Conservation (phyloP, 2,888 invertebrate species). For the Cheilosia grossa region DNA sequence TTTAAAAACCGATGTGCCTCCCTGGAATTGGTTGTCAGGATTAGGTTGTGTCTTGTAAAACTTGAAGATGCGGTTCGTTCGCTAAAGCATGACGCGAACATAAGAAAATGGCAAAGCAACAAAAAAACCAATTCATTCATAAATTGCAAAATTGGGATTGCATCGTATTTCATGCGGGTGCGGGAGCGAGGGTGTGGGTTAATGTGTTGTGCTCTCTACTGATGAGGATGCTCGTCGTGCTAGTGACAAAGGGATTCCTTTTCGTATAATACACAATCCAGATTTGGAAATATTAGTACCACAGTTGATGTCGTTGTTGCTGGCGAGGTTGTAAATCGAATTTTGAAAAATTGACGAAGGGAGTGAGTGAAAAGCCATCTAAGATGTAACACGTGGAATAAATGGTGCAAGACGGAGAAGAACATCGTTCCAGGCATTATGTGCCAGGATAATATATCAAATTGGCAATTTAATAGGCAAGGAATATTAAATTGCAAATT, state of each 20-base stretch:
- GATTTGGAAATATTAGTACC: constrained; percentile 3
- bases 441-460: constrained; percentile 47
- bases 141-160: constrained; percentile 60
- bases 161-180: constrained; percentile 59
- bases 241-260: background rate
- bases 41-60: constrained; percentile 41
- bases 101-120: background rate
- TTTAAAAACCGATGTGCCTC: constrained; percentile 17
- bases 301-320: constrained; percentile 55
- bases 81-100: constrained; percentile 49
- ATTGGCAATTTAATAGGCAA: constrained; percentile 51
- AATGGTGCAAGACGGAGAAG: constrained; percentile 43
- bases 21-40: constrained; percentile 41
- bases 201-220: background rate
- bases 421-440: constrained; percentile 10
- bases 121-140: constrained; percentile 62
- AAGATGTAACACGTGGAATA: constrained; percentile 59
- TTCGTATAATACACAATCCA: constrained; percentile 1
- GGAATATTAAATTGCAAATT: constrained; percentile 39
- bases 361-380: constrained; percentile 28
- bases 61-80: constrained; percentile 55
- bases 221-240: constrained; percentile 7
- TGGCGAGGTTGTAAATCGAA: constrained; percentile 64
- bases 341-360: constrained; percentile 44
- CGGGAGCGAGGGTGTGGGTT: constrained; percentile 36